Percentiles rank a stretch among this genome's conserved stretches.
Conservation (phyloP, 1,140 invertebrate genomes). For the Zophobas atratus region DNA sequence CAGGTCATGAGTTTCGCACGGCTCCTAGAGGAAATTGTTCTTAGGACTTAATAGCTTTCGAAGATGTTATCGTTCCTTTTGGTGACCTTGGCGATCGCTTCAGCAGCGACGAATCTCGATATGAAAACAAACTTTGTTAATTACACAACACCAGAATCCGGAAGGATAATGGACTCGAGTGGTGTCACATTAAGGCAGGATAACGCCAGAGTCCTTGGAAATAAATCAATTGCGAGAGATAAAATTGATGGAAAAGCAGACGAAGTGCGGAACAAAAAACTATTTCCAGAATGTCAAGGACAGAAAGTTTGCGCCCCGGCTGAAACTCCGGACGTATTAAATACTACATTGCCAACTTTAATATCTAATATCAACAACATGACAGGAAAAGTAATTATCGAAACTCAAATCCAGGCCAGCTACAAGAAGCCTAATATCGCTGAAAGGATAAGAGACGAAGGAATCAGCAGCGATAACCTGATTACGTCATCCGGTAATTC, state of each 20-base stretch:
- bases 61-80: constrained; percentile 30
- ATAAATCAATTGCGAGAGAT: constrained; percentile 32
- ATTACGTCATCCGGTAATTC: constrained; percentile 30
- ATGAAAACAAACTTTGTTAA: constrained; percentile 36
- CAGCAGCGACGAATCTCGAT: constrained; percentile 22
- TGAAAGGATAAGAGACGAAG: neutral
- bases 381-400: constrained; percentile 23
- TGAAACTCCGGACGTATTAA: neutral
- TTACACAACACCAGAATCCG: constrained; percentile 32
- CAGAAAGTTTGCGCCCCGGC: constrained; percentile 5
- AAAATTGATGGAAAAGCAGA: constrained; percentile 1
- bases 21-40: constrained; percentile 25
- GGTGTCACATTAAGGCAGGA: constrained; percentile 23
- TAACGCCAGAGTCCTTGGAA: neutral
- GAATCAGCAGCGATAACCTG: constrained; percentile 4
- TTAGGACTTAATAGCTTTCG: constrained; percentile 16
- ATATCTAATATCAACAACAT: neutral
- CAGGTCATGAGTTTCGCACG: constrained; percentile 20
- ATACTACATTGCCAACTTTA: constrained; percentile 17
- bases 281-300: constrained; percentile 6
- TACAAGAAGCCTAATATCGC: constrained; percentile 9
- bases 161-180: constrained; percentile 22
- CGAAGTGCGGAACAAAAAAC: neutral
- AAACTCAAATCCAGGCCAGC: constrained; percentile 18
- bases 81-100: constrained; percentile 34